phyloP scores from a whole-genome alignment of 2,888 invertebrate genomes.

The Mycalesis mineus region DNA sequence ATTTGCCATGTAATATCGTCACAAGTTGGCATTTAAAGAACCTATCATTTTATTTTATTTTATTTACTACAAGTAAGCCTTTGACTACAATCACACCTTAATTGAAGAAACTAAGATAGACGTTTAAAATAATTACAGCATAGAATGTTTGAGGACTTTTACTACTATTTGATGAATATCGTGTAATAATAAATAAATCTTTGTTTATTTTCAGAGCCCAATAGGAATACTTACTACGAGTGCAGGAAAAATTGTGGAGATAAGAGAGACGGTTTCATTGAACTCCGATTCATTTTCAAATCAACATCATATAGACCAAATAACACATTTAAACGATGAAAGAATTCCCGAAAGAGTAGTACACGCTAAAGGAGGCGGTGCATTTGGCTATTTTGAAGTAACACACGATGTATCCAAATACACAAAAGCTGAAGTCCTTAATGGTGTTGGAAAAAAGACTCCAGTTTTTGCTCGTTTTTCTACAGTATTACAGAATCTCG shows the following conservation, averaged over 20 bases:
- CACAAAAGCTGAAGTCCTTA: conserved; percentile 85
- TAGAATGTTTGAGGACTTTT: no score
- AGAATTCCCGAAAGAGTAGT: conserved; percentile 94
- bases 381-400: conserved; percentile 89
- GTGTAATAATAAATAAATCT: no score
- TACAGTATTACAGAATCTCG: conserved; percentile 87
- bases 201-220: conserved; percentile 54
- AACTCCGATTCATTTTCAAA: conserved; percentile 78
- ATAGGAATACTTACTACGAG: conserved; percentile 82
- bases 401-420: conserved; percentile 88
- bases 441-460: conserved; percentile 84
- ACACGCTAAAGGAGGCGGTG: conserved; percentile 94
- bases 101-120: no score
- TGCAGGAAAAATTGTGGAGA: conserved; percentile 86
- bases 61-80: no score
- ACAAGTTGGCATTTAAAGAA: no score
- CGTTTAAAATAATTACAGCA: no score
- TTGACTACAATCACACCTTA: no score
- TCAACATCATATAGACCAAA: conserved; percentile 34
- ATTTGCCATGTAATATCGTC: no score
- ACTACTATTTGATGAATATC: no score
- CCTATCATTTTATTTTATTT: no score
- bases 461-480: conserved; percentile 86
- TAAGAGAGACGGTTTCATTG: conserved; percentile 83
- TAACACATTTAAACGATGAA: conserved; percentile 87